phyloP scores from a whole-genome alignment of 2,113 vertebrate species.

The Catagonus wagneri region DNA sequence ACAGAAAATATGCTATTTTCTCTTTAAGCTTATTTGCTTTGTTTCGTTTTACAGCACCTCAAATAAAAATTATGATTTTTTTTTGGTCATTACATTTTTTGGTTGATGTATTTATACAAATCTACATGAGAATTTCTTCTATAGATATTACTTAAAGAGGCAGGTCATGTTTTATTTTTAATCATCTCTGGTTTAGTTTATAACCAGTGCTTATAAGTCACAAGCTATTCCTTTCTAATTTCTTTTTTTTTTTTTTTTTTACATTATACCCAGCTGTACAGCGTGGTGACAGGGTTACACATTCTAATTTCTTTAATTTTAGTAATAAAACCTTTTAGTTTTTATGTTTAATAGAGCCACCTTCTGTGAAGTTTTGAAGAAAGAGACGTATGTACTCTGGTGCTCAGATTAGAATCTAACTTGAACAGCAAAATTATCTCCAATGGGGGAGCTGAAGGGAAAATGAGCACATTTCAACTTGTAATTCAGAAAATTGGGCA shows the following conservation, averaged over 20 bases:
- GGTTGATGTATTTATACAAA: background rate
- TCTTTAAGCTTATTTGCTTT: background rate
- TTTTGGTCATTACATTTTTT: background rate
- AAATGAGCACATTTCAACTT: background rate
- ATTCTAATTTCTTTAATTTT: constrained; percentile 7
- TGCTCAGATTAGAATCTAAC: background rate
- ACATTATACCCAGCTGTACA: no score
- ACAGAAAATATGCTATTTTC: background rate
- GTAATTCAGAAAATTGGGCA: background rate
- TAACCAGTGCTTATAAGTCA: background rate
- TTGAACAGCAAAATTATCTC: background rate
- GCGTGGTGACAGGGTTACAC: no score
- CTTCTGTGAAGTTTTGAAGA: background rate
- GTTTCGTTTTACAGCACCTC: background rate
- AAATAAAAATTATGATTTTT: background rate
- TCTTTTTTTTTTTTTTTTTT: background rate
- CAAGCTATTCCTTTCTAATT: background rate
- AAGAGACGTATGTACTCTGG: background rate
- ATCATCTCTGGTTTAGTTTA: background rate
- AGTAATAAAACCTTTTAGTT: background rate
- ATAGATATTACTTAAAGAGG: background rate
- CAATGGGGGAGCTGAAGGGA: accelerated
- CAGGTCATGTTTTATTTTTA: background rate
- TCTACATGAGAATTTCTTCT: background rate
- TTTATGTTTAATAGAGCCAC: background rate